Percentiles rank a stretch among this genome's conserved stretches.
Evolutionary conservation across 2,797 vertebrate species (phyloP).

Genomic region (Balearica regulorum): DNA sequence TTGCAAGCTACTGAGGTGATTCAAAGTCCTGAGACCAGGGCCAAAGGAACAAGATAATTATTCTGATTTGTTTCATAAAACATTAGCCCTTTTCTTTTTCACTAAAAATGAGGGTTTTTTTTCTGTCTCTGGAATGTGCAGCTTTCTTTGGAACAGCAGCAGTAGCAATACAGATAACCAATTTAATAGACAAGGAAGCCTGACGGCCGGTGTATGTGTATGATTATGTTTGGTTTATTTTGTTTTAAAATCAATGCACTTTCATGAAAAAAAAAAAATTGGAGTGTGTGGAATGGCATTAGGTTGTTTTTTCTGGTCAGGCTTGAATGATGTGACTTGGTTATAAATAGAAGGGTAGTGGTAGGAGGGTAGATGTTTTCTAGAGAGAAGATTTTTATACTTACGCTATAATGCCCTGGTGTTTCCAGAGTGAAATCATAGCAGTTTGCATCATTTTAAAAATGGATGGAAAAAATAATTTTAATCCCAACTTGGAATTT

Average conservation of each 20-base stretch:
- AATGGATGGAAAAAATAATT: background rate
- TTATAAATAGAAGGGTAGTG: background rate
- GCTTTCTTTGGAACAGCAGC: background rate
- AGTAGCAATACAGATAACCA: background rate
- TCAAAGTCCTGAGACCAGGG: background rate
- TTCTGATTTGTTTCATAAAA: conserved; percentile 6
- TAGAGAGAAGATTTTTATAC: background rate
- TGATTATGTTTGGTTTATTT: background rate
- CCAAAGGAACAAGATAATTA: conserved; percentile 4
- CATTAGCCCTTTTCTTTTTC: background rate
- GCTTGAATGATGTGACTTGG: background rate
- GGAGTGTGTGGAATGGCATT: background rate
- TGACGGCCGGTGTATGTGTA: background rate
- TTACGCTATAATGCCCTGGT: background rate
- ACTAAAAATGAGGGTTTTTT: background rate
- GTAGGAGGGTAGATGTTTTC: background rate
- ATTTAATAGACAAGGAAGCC: background rate
- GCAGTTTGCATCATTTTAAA: background rate
- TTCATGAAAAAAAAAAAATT: background rate
- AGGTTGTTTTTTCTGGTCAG: background rate
- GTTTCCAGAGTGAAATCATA: background rate
- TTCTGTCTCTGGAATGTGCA: background rate
- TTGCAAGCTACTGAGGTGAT: background rate
- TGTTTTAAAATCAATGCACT: background rate
- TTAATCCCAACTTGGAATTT: background rate